A percentile compares a stretch with the other conserved stretches of the same genome.
Evolutionary conservation across 2,888 invertebrate genomes (phyloP).

Genomic region (Calameuta idolon): DNA sequence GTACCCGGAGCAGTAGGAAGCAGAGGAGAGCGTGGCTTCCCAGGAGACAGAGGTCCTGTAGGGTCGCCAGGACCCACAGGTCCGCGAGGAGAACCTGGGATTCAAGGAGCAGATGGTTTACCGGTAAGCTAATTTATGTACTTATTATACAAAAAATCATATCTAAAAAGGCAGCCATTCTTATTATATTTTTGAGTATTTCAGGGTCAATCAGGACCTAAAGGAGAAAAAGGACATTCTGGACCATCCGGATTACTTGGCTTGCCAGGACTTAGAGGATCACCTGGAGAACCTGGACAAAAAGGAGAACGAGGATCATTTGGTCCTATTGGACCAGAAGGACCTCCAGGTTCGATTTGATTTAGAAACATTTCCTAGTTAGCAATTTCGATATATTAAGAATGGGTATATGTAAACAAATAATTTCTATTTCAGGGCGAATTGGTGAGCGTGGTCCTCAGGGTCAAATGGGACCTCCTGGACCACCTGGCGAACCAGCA

Average conservation of each 20-base stretch:
- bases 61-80: constrained; percentile 78
- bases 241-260: constrained; percentile 80
- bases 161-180: not conserved
- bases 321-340: constrained; percentile 82
- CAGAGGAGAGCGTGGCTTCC: constrained; percentile 76
- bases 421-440: constrained; percentile 67
- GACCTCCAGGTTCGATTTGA: constrained; percentile 73
- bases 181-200: not conserved
- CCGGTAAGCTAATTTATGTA: constrained; percentile 68
- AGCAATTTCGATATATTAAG: not conserved
- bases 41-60: constrained; percentile 79
- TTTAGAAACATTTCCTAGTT: not conserved
- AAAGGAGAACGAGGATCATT: constrained; percentile 81
- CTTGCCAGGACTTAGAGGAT: constrained; percentile 77
- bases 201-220: constrained; percentile 76
- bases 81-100: constrained; percentile 75
- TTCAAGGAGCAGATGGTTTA: constrained; percentile 77
- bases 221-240: constrained; percentile 79
- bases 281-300: constrained; percentile 76
- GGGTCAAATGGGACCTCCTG: constrained; percentile 80
- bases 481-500: constrained; percentile 84
- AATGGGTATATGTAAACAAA: constrained; percentile 2
- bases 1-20: constrained; percentile 70
- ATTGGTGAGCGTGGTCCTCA: constrained; percentile 83
- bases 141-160: not conserved